Evolutionary conservation across 1,140 invertebrate species (phyloP).

Genomic region (Drosophila burlai): DNA sequence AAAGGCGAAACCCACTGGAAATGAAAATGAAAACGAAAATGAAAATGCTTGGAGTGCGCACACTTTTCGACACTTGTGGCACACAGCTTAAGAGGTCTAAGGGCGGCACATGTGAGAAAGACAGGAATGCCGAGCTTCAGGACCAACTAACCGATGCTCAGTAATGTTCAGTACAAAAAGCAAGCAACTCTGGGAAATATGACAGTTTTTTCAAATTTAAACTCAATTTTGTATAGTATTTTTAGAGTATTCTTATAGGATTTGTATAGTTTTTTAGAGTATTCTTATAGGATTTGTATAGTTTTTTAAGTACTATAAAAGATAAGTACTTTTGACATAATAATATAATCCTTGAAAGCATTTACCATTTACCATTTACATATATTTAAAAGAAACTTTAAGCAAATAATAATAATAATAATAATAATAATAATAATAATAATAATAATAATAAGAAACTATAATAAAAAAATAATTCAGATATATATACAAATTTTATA

Average conservation of each 20-base stretch:
- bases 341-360: too few relatives aligned
- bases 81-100: slow-evolving; percentile 27
- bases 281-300: too few relatives aligned
- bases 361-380: too few relatives aligned
- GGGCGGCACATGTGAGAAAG: background rate
- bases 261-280: too few relatives aligned
- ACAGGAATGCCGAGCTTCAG: background rate
- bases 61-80: slow-evolving; percentile 70
- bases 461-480: background rate
- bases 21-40: slow-evolving; percentile 17
- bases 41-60: slow-evolving; percentile 48
- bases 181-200: background rate
- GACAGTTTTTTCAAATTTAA: background rate
- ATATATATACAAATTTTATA: background rate
- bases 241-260: background rate
- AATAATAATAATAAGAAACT: background rate
- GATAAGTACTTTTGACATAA: too few relatives aligned
- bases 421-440: too few relatives aligned
- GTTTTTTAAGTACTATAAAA: too few relatives aligned
- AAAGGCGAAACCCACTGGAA: slow-evolving; percentile 22
- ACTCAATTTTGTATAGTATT: background rate
- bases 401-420: too few relatives aligned
- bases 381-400: too few relatives aligned
- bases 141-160: slow-evolving; percentile 2
- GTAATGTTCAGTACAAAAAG: background rate